Evolutionary conservation across 2,888 invertebrate species (phyloP), one percentile per base, ranked within the genome.

Genomic region (Magallana nippona): DNA sequence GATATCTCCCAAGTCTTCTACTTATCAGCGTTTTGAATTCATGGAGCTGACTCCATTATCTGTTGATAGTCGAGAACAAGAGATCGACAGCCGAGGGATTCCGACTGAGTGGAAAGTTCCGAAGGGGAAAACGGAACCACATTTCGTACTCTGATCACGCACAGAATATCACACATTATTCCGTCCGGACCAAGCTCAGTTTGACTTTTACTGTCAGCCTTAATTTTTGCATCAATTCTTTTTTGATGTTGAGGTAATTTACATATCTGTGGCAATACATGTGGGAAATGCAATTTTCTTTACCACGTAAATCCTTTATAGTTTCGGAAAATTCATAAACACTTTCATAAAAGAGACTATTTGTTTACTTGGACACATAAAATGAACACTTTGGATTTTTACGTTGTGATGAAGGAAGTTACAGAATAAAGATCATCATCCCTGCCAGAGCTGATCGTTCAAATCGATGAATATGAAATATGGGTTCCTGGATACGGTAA

Each of bases 1-100:
- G 32, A 27, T 71, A 71, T 71, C 71, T 71, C 71, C 27, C 71
- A 71, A 32, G 71, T 71, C 22, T 71, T 71, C 71, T 71, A 32
- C 71, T 71, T 71, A 71, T 71, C 71, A 71, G 71, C 32, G 27
- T 22, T 71, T 71, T 71, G 71, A 71, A 71, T 71, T 71, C 71
- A 71, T 13, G 71, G 13, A 71, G 71, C 71, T 27, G 13, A 13
- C 27, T 71, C 71, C 71, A 71, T 71, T 71, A 71, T 71, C 22
- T 71, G 71, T 71, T 71, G 71, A 71, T 71, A 71, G 27, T 19
- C 27, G 27, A 71, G 71, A 71, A 71, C 71, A 71, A 71, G 71
- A 32, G 71, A 27, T 71, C 71, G 22, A 71, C 27, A 27, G 71
- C 71, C 71, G 71, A 71, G 71, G 71, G 27, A 71, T 71, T 71